Evolutionary conservation across 2,888 invertebrate species (phyloP), one percentile per base, ranked within the genome.

Genomic region (Drosophila koepferae): DNA sequence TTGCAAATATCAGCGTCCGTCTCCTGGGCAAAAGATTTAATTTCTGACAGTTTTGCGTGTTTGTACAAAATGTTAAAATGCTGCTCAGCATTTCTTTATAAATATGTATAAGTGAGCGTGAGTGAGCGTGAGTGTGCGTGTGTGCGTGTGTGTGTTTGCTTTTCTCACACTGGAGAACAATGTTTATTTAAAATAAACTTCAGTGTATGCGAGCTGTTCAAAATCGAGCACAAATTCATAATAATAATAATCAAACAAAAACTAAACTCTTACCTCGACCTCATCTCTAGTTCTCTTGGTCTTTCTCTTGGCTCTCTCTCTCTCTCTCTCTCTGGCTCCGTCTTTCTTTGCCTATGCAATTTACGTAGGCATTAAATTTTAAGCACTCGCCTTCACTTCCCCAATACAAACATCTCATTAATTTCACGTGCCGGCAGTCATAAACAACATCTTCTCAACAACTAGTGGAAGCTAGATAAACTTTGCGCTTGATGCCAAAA

Each of bases 31-130:
- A 63, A 72, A 72, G 72, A 88, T 89, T 82, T 82, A 63, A 75
- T 89, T 88, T 84, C 85, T 81, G 89, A 84, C 85, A 87, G 74
- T 73, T 86, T 86, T 83, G 78, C 78, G 72, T 88, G 65, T 82
- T 74, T 70, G 86, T 77, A 82, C 64, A 85, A 87, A 84, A 81
- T 82, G 74, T 86, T 74, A 44, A 85, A 72, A 74, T 74, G 49
- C 58, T 59, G 54, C 68, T 65, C 60, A 74, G 59, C 64, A 64
- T 46, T 38, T 66, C 62, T 48, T 49, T 41, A 49, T 58, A 51
- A 46, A 10, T 62, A 23, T 10, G 12, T 54, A 23, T 28, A 28
- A 2, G 43, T 66, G 53, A 60, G 65, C 53, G 46, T 14, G 64
- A 16, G 48, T 48, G 60, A 55, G 54, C 58, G 53, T 23, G 23